These are phyloP conservation scores for Podarcis raffonei DNA, from an alignment of 2,113 vertebrate species.

Conservation along the genomic window DNA sequence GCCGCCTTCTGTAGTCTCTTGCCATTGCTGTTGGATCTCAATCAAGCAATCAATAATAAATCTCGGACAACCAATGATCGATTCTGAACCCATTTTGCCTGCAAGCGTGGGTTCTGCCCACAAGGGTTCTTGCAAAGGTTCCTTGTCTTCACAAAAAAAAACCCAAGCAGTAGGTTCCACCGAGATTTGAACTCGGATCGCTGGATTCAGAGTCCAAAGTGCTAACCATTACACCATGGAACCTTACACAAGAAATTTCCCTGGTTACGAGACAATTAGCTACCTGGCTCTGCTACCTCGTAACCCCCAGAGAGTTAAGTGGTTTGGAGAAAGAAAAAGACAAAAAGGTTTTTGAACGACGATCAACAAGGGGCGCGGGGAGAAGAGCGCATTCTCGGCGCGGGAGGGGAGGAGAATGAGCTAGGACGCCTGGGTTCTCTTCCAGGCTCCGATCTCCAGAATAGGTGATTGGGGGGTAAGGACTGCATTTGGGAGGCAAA, in stretches of 20 bases:
- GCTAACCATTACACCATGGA: slow-evolving; percentile 18
- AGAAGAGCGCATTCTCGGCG: neutral
- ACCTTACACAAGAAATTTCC: neutral
- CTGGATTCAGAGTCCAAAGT: slow-evolving; percentile 15
- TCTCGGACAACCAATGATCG: too few relatives aligned
- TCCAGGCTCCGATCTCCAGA: neutral
- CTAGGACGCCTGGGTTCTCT: neutral
- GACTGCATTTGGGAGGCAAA: neutral
- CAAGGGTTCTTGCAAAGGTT: too few relatives aligned
- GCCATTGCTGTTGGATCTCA: too few relatives aligned
- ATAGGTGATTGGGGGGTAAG: neutral
- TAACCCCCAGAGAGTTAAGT: neutral
- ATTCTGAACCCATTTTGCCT: too few relatives aligned
- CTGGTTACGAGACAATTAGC: neutral
- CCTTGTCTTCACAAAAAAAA: too few relatives aligned
- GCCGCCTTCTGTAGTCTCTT: too few relatives aligned
- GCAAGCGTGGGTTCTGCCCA: neutral
- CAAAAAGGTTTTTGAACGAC: neutral
- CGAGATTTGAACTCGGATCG: slow-evolving; percentile 8
- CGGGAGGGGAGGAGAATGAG: neutral
- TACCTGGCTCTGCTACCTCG: neutral
- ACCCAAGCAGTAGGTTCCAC: neutral
- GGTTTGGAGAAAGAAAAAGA: neutral
- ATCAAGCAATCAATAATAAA: too few relatives aligned
- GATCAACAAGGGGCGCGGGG: neutral